Percentiles rank a stretch among this genome's conserved stretches.
Evolutionary conservation across 2,888 invertebrate genomes (phyloP).

Genomic region (Rhyacophila evoluta): DNA sequence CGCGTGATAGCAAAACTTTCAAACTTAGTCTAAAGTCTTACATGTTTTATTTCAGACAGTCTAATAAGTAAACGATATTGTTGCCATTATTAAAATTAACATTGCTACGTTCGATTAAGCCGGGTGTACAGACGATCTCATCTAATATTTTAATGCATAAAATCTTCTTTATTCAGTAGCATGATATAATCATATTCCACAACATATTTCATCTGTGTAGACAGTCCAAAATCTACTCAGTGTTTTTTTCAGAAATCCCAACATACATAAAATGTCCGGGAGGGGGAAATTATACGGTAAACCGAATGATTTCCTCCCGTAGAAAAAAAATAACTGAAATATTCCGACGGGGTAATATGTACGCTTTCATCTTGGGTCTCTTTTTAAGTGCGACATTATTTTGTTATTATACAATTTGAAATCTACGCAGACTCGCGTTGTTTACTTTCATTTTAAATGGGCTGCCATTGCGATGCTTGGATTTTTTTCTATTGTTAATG

Average conservation of each 20-base stretch:
- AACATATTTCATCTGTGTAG: no score
- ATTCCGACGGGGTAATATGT: neutral
- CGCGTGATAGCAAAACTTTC: no score
- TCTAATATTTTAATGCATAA: no score
- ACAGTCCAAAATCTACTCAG: no score
- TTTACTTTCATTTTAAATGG: neutral
- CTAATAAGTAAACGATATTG: no score
- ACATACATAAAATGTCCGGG: neutral
- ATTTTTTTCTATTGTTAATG: neutral
- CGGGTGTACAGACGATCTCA: no score
- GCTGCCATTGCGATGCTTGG: neutral
- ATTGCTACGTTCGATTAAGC: no score
- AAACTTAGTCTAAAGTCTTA: no score
- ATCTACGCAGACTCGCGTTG: neutral
- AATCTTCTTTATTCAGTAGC: no score
- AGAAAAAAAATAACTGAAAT: constrained; percentile 1
- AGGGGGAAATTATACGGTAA: constrained; percentile 12
- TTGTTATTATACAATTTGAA: neutral
- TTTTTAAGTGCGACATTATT: neutral
- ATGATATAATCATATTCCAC: no score
- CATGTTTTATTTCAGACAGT: no score
- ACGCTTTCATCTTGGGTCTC: neutral
- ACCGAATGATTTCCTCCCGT: constrained; percentile 4
- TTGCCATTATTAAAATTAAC: no score
- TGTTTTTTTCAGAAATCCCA: neutral